Percentiles rank a stretch among this genome's conserved stretches.
Conservation (phyloP, 2,888 invertebrate species). For the Carpatolechia fugitivella region DNA sequence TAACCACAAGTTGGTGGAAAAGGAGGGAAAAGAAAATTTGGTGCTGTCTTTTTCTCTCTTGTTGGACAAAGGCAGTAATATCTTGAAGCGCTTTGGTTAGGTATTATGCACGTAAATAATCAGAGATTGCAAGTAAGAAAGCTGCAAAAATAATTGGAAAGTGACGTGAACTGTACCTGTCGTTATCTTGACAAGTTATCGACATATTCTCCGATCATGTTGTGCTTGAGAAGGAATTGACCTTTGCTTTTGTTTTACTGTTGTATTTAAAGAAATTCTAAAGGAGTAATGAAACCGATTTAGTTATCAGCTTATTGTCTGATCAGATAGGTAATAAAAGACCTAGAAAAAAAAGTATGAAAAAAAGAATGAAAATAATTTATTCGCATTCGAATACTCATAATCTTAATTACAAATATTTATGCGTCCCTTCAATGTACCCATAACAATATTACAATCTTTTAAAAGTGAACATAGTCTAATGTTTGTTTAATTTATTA, state of each 20-base stretch:
- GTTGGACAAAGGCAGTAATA: conserved; percentile 66
- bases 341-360: too few species aligned
- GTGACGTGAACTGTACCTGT: conserved; percentile 56
- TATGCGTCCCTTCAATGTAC: too few species aligned
- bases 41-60: conserved; percentile 41
- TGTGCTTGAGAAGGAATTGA: conserved; percentile 1
- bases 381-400: too few species aligned
- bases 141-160: conserved; percentile 77
- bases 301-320: background rate
- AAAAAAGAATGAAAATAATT: too few species aligned
- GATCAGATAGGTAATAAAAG: background rate
- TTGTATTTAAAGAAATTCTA: background rate
- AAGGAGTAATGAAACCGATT: background rate
- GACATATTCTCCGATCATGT: background rate
- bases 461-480: too few species aligned
- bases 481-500: too few species aligned
- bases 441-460: too few species aligned
- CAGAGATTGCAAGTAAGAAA: conserved; percentile 50
- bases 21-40: conserved; percentile 63
- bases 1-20: conserved; percentile 64
- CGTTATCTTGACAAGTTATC: conserved; percentile 16
- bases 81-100: conserved; percentile 67
- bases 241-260: conserved; percentile 6
- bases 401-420: too few species aligned
- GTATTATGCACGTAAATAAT: conserved; percentile 45